Evolutionary conservation across 2,113 vertebrate genomes (phyloP).

Genomic region (Pseudorasbora parva): DNA sequence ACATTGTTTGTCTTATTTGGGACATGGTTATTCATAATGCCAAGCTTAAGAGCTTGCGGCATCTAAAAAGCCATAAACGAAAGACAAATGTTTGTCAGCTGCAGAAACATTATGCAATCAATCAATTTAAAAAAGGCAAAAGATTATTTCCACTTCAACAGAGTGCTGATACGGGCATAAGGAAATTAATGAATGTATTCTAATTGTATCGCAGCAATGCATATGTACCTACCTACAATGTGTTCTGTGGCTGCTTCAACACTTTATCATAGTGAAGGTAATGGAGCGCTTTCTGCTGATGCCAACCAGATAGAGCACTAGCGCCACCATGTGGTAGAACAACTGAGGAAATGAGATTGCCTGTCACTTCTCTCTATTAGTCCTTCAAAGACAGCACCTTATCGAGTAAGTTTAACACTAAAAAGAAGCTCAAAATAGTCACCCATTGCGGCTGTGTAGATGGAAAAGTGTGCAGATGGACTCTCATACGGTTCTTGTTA

Average conservation of each 20-base stretch:
- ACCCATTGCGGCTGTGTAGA: background rate
- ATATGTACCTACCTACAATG: conserved; percentile 60
- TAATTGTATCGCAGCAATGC: conserved; percentile 70
- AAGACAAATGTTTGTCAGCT: conserved; percentile 79
- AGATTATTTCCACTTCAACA: conserved; percentile 69
- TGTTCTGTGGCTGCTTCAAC: conserved; percentile 52
- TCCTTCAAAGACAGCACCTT: background rate
- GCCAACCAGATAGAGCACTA: conserved; percentile 65
- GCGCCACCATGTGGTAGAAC: conserved; percentile 70
- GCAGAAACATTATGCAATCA: conserved; percentile 69
- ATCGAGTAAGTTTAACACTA: background rate
- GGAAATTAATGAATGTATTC: conserved; percentile 74
- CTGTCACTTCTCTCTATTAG: background rate
- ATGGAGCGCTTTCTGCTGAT: conserved; percentile 44
- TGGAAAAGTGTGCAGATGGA: conserved; percentile 1
- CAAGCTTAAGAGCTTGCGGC: conserved; percentile 61
- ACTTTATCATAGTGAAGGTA: conserved; percentile 56
- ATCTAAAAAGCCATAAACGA: conserved; percentile 73
- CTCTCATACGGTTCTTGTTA: conserved; percentile 6
- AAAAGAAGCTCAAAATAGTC: background rate
- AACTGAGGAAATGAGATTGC: background rate
- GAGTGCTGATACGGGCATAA: conserved; percentile 74
- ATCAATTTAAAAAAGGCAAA: conserved; percentile 70
- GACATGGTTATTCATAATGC: conserved; percentile 72
- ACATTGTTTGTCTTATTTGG: conserved; percentile 67